Evolutionary conservation across 2,888 invertebrate species (phyloP).

Genomic region (Saturnia pavonia): DNA sequence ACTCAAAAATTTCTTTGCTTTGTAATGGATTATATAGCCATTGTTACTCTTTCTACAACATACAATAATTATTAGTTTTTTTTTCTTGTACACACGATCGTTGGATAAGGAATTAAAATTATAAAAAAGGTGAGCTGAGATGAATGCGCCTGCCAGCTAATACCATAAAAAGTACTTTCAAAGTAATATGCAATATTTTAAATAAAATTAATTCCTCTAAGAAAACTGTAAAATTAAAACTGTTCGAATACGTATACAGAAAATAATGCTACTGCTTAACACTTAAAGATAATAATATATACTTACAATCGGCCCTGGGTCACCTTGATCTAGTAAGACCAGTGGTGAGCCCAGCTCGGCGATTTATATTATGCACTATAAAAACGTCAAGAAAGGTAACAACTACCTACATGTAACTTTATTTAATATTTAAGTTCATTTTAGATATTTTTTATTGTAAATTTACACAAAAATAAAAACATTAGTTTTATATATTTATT

Average conservation of each 20-base stretch:
- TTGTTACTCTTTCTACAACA: no score
- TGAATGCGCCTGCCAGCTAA: no score
- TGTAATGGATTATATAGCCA: no score
- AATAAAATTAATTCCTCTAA: no score
- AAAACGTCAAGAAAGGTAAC: conserved; percentile 35
- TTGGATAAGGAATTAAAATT: no score
- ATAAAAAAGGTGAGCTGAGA: no score
- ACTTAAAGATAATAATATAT: not conserved
- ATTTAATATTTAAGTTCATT: not conserved
- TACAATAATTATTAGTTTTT: no score
- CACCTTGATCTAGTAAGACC: conserved; percentile 51
- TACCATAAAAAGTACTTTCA: no score
- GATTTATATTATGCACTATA: conserved; percentile 26
- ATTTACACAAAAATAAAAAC: not conserved
- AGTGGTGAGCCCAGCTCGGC: conserved; percentile 27
- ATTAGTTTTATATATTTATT: no score
- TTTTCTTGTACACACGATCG: no score
- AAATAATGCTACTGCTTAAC: conserved; percentile 19
- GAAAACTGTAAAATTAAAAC: not conserved
- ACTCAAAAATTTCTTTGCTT: no score
- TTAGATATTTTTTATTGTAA: not conserved
- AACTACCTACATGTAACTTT: conserved; percentile 15
- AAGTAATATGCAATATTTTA: no score
- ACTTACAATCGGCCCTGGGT: conserved; percentile 35
- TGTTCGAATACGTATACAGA: not conserved